Evolutionary conservation across 2,888 invertebrate species (phyloP).

Genomic region (Nomada lathburiana): DNA sequence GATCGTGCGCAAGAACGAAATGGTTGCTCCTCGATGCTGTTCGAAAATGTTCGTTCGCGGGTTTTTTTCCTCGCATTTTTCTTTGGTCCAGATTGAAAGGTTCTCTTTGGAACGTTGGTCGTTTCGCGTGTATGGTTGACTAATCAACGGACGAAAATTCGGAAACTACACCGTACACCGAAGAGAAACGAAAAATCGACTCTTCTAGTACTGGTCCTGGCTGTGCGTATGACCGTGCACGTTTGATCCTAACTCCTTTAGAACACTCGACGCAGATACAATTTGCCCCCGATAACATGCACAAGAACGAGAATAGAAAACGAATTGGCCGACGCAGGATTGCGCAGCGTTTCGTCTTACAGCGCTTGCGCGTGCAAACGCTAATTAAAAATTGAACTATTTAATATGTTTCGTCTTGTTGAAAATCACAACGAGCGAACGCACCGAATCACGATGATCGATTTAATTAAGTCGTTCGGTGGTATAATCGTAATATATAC

Average conservation of each 20-base stretch:
- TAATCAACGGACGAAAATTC: constrained; percentile 32
- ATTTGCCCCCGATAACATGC: neutral
- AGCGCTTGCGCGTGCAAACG: neutral
- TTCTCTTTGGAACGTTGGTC: constrained; percentile 58
- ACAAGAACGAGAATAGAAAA: constrained; percentile 2
- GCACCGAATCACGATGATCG: neutral
- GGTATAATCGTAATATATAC: neutral
- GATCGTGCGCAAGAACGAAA: neutral
- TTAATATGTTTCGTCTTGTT: neutral
- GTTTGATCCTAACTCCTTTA: constrained; percentile 1
- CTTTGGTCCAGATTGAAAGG: constrained; percentile 58
- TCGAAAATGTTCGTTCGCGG: neutral
- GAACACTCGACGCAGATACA: constrained; percentile 43
- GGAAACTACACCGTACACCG: constrained; percentile 31
- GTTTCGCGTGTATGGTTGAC: constrained; percentile 45
- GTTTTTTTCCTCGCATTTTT: neutral
- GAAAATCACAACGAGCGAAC: neutral
- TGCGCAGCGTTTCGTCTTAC: neutral
- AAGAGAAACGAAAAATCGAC: constrained; percentile 8
- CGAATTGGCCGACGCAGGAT: neutral
- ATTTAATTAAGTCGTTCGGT: constrained; percentile 7
- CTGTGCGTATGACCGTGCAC: constrained; percentile 63
- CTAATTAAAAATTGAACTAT: neutral
- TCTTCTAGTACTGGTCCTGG: constrained; percentile 54
- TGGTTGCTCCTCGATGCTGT: neutral